Evolutionary conservation across 2,888 invertebrate genomes (phyloP), one percentile per base, ranked within the genome.

Genomic region (Dasysyrphus albostriatus): DNA sequence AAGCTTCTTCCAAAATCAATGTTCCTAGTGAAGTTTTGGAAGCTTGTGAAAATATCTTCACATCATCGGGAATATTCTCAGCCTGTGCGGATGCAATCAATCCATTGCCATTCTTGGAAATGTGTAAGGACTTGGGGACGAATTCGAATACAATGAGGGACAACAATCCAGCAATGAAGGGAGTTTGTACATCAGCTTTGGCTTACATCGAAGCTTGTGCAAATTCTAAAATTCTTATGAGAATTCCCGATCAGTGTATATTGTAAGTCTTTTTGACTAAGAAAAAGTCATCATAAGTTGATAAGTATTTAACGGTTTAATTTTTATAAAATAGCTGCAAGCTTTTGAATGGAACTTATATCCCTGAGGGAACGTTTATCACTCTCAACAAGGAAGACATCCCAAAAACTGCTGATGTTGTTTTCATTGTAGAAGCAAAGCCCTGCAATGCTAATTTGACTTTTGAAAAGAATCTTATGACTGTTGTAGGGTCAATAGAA

Each of bases 391-490:
- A 94, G 44, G 90, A 92, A 14, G 91, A 92, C 24, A 93, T 96
- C 7, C 95, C 95, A 0, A 94, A 93, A 88, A 96, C 96, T 5
- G 96, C 96, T 3, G 98, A 98, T 92, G 94, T 98, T 0, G 97
- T 98, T 72, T 97, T 98, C 92, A 95, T 98, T 72, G 94, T 98
- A 0, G 98, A 98, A 90, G 97, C 98, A 2, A 96, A 96, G 89
- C 93, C 94, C 6, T 98, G 98, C 92, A 98, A 98, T 93, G 93
- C 93, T 88, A 95, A 96, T 88, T 91, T 97, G 1, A 94, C 94
- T 47, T 94, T 93, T 78, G 94, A 93, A 73, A 95, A 95, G 89
- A 96, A 95, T 89, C 94, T 97, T 69, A 96, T 96, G 89, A 93
- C 94, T 5, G 93, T 98, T 51, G 92, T 96, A 0, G 94, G 94